phyloP scores from a whole-genome alignment of 2,797 vertebrate species.

The Pangasius djambal region DNA sequence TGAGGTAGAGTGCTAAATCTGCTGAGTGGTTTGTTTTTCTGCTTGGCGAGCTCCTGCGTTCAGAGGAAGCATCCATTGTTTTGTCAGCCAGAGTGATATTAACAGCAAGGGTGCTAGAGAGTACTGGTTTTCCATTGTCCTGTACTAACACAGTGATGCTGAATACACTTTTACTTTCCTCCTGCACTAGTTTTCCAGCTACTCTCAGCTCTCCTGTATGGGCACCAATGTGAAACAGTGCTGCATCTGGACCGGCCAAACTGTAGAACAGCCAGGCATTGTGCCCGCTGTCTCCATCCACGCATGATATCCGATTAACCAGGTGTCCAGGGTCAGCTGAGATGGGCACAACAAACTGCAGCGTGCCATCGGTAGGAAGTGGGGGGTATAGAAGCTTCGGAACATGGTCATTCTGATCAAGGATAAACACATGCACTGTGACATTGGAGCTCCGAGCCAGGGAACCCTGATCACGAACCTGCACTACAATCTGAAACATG shows the following conservation, averaged over 20 bases:
- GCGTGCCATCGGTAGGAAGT: slow-evolving; percentile 57
- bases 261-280: slow-evolving; percentile 84
- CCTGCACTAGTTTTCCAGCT: slow-evolving; percentile 65
- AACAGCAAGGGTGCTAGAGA: slow-evolving; percentile 77
- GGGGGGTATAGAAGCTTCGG: slow-evolving; percentile 77
- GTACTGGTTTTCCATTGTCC: slow-evolving; percentile 76
- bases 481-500: slow-evolving; percentile 75
- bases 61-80: slow-evolving; percentile 65
- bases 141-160: slow-evolving; percentile 75
- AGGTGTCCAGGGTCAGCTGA: slow-evolving; percentile 75
- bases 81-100: slow-evolving; percentile 73
- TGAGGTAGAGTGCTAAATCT: slow-evolving; percentile 79
- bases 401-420: slow-evolving; percentile 82
- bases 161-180: slow-evolving; percentile 68
- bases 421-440: slow-evolving; percentile 78
- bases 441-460: slow-evolving; percentile 71
- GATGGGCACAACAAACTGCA: slow-evolving; percentile 71
- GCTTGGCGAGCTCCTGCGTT: slow-evolving; percentile 68
- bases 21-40: slow-evolving; percentile 64
- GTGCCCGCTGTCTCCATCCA: slow-evolving; percentile 81
- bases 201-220: slow-evolving; percentile 80
- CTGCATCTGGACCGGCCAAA: slow-evolving; percentile 73
- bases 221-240: slow-evolving; percentile 75
- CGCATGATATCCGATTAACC: slow-evolving; percentile 80
- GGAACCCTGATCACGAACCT: slow-evolving; percentile 75